Percentiles rank a stretch among this genome's conserved stretches.
These are phyloP conservation scores for Philaenus spumarius DNA, from an alignment of 1,140 invertebrate genomes.

Conservation along the genomic window DNA sequence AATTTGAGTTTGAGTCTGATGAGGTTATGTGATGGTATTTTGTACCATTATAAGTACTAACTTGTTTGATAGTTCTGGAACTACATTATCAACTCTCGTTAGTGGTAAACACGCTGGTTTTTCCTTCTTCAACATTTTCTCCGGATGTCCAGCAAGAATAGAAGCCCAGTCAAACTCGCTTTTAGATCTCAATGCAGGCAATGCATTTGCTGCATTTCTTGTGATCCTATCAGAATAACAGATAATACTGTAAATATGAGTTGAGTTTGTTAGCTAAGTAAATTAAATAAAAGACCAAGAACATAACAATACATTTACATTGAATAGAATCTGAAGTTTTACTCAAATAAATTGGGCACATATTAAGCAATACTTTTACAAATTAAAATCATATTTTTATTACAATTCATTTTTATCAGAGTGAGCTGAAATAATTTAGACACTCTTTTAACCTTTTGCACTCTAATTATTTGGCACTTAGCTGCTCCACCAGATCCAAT, in stretches of 20 bases:
- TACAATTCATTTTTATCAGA: too few relatives aligned
- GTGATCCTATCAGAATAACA: constrained; percentile 20
- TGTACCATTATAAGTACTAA: neutral
- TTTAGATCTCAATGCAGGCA: constrained; percentile 13
- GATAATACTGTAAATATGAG: too few relatives aligned
- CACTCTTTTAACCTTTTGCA: too few relatives aligned
- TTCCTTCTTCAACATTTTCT: constrained; percentile 23
- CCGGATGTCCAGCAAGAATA: constrained; percentile 31
- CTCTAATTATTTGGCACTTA: too few relatives aligned
- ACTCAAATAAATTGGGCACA: neutral
- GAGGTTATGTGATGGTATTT: too few relatives aligned
- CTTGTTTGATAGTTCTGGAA: neutral
- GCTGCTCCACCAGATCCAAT: too few relatives aligned
- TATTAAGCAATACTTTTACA: neutral
- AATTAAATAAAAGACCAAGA: neutral
- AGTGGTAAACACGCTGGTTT: too few relatives aligned
- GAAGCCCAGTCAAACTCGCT: constrained; percentile 32
- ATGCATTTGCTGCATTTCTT: constrained; percentile 9
- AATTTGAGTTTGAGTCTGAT: too few relatives aligned
- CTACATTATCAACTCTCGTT: too few relatives aligned
- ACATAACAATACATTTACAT: neutral
- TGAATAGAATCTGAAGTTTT: neutral
- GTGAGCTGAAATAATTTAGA: too few relatives aligned
- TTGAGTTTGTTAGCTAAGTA: neutral
- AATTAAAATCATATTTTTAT: too few relatives aligned